Percentiles rank a stretch among this genome's conserved stretches.
Evolutionary conservation across 2,797 vertebrate genomes (phyloP).

Genomic region (Borostomias antarcticus): DNA sequence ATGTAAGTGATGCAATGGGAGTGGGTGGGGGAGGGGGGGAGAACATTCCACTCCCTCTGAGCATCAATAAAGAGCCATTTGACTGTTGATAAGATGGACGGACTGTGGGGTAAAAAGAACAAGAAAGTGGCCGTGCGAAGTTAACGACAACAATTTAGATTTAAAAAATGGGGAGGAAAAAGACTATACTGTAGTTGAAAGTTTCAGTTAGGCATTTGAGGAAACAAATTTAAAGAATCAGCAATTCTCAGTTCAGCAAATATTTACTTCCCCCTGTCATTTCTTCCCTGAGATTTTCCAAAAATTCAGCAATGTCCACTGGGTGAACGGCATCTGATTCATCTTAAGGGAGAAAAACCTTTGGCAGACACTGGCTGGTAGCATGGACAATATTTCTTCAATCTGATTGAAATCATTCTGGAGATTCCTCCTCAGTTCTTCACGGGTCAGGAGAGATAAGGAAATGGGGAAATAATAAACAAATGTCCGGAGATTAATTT

Average conservation of each 20-base stretch:
- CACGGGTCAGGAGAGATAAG: background rate
- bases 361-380: background rate
- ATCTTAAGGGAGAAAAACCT: background rate
- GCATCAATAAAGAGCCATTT: slow-evolving; percentile 23
- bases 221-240: background rate
- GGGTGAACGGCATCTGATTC: background rate
- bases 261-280: background rate
- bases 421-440: background rate
- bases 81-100: background rate
- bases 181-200: too few relatives aligned
- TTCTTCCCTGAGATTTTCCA: background rate
- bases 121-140: background rate
- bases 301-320: background rate
- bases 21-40: background rate
- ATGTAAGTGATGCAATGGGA: slow-evolving; percentile 29
- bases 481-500: background rate
- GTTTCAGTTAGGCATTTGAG: background rate
- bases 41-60: slow-evolving; percentile 31
- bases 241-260: background rate
- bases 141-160: too few relatives aligned
- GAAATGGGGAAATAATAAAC: background rate
- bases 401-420: background rate
- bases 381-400: too few relatives aligned
- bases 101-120: background rate
- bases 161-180: too few relatives aligned